phyloP scores from a whole-genome alignment of 2,113 vertebrate species.

The Furnarius figulus region DNA sequence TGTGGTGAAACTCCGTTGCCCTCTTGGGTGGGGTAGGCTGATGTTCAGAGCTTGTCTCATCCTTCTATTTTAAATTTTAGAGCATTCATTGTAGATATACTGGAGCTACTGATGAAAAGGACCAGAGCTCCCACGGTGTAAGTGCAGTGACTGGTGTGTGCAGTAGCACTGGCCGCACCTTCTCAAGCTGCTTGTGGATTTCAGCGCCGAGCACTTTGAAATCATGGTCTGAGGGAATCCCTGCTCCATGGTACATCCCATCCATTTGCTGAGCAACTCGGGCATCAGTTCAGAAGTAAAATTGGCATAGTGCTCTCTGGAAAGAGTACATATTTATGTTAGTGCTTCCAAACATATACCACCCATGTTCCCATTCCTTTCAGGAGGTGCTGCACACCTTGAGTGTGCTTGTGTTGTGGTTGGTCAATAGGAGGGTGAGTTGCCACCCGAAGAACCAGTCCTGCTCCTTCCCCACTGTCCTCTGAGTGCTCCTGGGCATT shows the following conservation, averaged over 20 bases:
- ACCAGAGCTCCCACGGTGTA: rapidly evolving
- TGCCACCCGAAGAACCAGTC: not conserved
- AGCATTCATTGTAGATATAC: not conserved
- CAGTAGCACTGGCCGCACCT: not conserved
- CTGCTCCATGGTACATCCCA: rapidly evolving
- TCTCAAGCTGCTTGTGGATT: not conserved
- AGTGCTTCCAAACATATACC: not conserved
- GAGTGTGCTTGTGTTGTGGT: not conserved
- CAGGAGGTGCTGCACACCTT: not conserved
- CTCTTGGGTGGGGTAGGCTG: not conserved
- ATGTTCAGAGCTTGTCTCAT: not conserved
- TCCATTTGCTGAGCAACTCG: not conserved
- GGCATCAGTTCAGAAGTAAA: not conserved
- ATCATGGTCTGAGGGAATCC: not conserved
- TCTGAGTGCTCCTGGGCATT: not conserved
- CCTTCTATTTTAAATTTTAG: not conserved
- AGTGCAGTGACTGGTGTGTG: not conserved
- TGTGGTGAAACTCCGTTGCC: not conserved
- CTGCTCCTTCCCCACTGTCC: rapidly evolving
- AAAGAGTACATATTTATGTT: not conserved
- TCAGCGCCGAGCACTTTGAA: not conserved
- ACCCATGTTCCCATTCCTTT: rapidly evolving
- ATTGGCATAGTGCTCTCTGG: not conserved
- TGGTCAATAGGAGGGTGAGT: not conserved
- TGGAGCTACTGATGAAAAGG: not conserved